These are phyloP conservation scores for Bettongia penicillata DNA, from an alignment of 2,113 vertebrate genomes.

Conservation along the genomic window DNA sequence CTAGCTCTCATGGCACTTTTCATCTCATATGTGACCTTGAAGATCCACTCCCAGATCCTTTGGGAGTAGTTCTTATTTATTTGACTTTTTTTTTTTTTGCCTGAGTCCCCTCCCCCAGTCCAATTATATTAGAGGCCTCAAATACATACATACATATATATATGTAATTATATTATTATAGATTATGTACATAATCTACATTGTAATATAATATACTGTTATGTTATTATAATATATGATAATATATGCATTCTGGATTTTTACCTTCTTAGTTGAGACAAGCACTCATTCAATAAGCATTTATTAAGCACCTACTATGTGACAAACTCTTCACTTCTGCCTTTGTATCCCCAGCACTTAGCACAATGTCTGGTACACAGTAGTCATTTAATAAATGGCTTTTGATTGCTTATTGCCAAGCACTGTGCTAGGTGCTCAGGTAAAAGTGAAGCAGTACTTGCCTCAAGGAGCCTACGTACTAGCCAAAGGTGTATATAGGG, in stretches of 20 bases:
- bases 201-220: too few relatives aligned
- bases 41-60: neutral
- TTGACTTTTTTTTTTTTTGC: neutral
- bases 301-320: neutral
- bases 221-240: too few relatives aligned
- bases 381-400: neutral
- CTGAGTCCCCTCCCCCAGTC: neutral
- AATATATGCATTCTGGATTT: neutral
- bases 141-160: neutral
- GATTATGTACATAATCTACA: too few relatives aligned
- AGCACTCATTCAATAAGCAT: neutral
- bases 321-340: neutral
- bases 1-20: neutral
- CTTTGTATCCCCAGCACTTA: neutral
- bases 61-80: neutral
- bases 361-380: neutral
- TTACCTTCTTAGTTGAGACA: neutral
- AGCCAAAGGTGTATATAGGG: neutral
- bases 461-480: neutral
- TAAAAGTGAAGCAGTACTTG: neutral
- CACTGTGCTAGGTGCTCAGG: neutral
- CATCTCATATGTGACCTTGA: neutral
- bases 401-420: neutral
- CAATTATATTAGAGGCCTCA: neutral
- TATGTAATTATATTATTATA: too few relatives aligned